phyloP scores from a whole-genome alignment of 2,888 invertebrate species.

The Drosophila vallismaia region DNA sequence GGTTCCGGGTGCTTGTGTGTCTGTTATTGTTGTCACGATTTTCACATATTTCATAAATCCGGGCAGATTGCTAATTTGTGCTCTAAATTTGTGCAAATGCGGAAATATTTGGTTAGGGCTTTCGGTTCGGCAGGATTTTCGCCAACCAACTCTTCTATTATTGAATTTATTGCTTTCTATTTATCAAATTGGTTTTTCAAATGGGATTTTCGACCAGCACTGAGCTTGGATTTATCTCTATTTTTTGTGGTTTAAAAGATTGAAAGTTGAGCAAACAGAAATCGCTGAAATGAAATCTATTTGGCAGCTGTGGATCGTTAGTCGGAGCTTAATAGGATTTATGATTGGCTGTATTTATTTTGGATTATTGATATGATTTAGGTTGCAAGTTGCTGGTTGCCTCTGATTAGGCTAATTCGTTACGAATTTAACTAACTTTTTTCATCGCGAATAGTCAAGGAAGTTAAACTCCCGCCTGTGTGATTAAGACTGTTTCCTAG shows the following conservation, averaged over 20 bases:
- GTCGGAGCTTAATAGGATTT: constrained; percentile 33
- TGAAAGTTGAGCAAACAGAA: constrained; percentile 55
- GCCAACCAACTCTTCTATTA: constrained; percentile 34
- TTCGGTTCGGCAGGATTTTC: constrained; percentile 37
- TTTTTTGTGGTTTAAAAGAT: constrained; percentile 52
- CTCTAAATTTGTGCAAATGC: constrained; percentile 72
- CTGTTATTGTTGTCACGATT: constrained; percentile 75
- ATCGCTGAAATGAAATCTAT: constrained; percentile 17
- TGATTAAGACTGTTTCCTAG: constrained; percentile 3
- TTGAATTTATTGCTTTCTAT: constrained; percentile 71
- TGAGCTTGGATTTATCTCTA: constrained; percentile 13
- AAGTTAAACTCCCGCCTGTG: background rate
- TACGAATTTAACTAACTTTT: constrained; percentile 14
- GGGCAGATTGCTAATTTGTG: constrained; percentile 74
- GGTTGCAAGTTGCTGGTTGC: background rate
- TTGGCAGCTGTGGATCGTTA: constrained; percentile 36
- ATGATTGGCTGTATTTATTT: constrained; percentile 10
- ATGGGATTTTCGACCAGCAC: constrained; percentile 39
- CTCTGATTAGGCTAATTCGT: constrained; percentile 15
- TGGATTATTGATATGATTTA: background rate
- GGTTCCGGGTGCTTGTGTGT: constrained; percentile 12
- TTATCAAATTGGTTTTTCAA: constrained; percentile 74
- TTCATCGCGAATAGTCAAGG: background rate
- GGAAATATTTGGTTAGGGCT: constrained; percentile 68
- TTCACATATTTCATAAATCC: constrained; percentile 76